Percentiles rank a stretch among this genome's conserved stretches.
phyloP scores from a whole-genome alignment of 2,888 invertebrate genomes.

The Drosophila crucigera region DNA sequence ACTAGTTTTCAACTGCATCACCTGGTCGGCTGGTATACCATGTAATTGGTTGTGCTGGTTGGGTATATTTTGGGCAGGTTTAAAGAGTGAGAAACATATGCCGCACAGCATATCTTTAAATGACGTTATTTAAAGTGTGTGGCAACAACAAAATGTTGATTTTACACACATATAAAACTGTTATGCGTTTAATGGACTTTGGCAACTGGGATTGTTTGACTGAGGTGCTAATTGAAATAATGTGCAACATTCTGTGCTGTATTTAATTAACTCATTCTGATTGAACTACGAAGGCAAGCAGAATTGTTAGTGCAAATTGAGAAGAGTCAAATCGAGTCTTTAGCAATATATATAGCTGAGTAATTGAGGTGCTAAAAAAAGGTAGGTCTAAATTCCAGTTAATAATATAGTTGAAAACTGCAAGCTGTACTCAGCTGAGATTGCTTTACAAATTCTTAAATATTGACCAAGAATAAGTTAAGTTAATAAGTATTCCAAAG shows the following conservation, averaged over 20 bases:
- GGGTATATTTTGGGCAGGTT: background rate
- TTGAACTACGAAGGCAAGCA: background rate
- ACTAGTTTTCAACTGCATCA: constrained; percentile 55
- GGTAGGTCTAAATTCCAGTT: background rate
- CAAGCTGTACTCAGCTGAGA: background rate
- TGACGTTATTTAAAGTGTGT: background rate
- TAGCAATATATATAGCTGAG: background rate
- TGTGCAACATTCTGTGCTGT: background rate
- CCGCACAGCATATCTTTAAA: background rate
- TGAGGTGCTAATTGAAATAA: constrained; percentile 10
- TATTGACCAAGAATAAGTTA: background rate
- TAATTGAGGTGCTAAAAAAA: background rate
- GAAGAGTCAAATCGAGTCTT: background rate
- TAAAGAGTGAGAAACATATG: background rate
- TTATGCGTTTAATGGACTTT: background rate
- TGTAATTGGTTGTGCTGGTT: background rate
- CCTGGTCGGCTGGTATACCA: constrained; percentile 11
- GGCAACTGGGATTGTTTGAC: background rate
- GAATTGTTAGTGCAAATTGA: background rate
- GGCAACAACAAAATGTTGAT: background rate
- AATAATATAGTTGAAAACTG: background rate
- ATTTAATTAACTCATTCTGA: constrained; percentile 4
- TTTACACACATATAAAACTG: background rate
- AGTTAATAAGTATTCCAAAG: background rate
- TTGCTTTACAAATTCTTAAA: background rate